These are phyloP conservation scores for Hylomyscus alleni DNA, from an alignment of 2,797 vertebrate species.

Conservation along the genomic window DNA sequence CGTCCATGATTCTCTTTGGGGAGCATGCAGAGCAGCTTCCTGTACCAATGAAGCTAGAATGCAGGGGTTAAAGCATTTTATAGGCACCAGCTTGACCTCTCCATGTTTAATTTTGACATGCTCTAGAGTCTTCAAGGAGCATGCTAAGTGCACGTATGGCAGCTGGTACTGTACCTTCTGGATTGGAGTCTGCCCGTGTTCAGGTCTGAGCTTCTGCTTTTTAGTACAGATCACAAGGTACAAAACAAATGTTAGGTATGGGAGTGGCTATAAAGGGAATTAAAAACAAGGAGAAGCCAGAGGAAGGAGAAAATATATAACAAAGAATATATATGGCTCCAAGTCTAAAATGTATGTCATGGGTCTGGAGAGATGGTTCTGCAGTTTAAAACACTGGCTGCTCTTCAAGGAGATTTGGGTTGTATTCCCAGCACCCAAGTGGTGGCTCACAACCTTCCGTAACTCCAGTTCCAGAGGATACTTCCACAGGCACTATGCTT, in stretches of 20 bases:
- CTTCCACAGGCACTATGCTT: not conserved
- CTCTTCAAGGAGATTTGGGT: not conserved
- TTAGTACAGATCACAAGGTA: not conserved
- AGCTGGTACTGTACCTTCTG: not conserved
- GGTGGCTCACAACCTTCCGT: not conserved
- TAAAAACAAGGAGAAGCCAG: not conserved
- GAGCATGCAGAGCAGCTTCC: not conserved
- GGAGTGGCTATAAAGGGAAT: not conserved
- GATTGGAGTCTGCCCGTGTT: not conserved
- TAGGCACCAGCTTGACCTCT: not conserved
- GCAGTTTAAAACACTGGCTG: not conserved
- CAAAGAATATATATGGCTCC: not conserved
- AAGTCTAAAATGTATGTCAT: not conserved
- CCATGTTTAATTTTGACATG: not conserved
- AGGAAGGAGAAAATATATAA: not conserved
- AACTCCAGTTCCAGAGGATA: not conserved
- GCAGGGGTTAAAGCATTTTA: not conserved
- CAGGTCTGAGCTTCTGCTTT: not conserved
- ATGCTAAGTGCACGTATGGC: not conserved
- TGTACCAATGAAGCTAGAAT: not conserved
- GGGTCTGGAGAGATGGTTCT: not conserved
- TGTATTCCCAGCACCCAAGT: not conserved
- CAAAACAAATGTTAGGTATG: not conserved
- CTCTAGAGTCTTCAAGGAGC: not conserved
- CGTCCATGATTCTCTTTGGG: not conserved